Evolutionary conservation across 2,113 vertebrate species (phyloP), one percentile per base, ranked within the genome.

Genomic region (Cyanocitta stelleri): DNA sequence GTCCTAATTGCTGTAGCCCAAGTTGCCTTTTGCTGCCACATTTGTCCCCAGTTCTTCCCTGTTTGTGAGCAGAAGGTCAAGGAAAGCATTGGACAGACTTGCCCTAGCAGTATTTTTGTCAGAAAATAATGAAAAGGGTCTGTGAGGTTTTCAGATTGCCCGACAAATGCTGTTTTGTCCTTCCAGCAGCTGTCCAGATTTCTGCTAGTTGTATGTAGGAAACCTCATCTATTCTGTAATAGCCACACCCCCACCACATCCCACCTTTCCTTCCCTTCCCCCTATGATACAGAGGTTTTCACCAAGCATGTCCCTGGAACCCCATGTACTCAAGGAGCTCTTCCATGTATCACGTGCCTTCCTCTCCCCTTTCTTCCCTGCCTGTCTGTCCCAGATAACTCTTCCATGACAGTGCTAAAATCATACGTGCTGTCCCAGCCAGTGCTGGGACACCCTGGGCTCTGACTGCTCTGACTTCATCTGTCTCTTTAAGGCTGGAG

Each of bases 281-380:
- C 2, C 22, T 61, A 29, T 54, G 39, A 84, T 43, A 20, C 19
- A 54, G 27, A 69, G 37, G 13, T 67, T 91, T 67, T 75, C 37
- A 64, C 44, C 67, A 76, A 59, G 19, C 12, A 5, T 21, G 8
- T n/a, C 24, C 51, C 66, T 69, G 49, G 44, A 90, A 67, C 19
- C 16, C 21, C 6, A 5, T 5, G 24, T 48, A 39, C 48, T 52
- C 33, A 43, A 43, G 29, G 33, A 59, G 54, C 54, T 41, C 14
- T 23, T 79, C 23, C 66, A 8, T 3, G 1, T 29, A 72, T 49
- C 26, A 51, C 0, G 0, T 56, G 22, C 33, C 11, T 90, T 85
- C 30, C 52, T 58, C 44, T 81, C 33, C 16, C 11, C 22, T 17
- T 56, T 64, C 14, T 68, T 83, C 35, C n/a, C 22, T 73, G 7